Percentiles rank a stretch among this genome's conserved stretches.
Evolutionary conservation across 2,113 vertebrate species (phyloP).

Genomic region (Carassius auratus): DNA sequence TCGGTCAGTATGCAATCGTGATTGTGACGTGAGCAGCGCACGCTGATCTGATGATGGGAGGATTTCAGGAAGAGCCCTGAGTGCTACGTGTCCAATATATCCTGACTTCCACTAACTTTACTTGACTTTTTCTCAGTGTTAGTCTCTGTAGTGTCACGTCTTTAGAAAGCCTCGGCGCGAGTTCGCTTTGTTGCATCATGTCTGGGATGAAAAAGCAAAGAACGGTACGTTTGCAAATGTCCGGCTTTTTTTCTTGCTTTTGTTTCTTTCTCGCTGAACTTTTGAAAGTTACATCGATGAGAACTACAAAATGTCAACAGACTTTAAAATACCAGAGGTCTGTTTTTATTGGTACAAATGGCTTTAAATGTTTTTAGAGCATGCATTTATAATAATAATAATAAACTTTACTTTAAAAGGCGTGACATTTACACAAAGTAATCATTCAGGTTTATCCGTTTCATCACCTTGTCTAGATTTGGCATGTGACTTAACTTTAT

Average conservation of each 20-base stretch:
- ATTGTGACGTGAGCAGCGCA: constrained; percentile 46
- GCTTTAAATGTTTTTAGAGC: neutral
- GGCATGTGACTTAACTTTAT: neutral
- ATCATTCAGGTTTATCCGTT: neutral
- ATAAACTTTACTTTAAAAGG: neutral
- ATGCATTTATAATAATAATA: neutral
- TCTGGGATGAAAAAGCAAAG: constrained; percentile 79
- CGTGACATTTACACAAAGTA: neutral
- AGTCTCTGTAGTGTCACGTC: neutral
- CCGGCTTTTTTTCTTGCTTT: neutral
- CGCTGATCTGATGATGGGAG: constrained; percentile 49
- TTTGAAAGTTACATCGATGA: neutral
- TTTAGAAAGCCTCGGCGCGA: neutral
- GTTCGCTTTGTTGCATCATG: constrained; percentile 71
- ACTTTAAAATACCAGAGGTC: neutral
- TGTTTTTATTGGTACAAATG: neutral
- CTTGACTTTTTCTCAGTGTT: neutral
- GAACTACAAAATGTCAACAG: neutral
- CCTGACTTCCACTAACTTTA: neutral
- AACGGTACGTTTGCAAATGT: constrained; percentile 75
- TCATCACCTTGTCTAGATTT: neutral
- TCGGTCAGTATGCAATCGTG: constrained; percentile 9
- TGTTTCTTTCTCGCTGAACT: neutral
- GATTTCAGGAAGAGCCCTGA: constrained; percentile 69
- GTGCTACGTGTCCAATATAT: constrained; percentile 78